These are phyloP conservation scores for Litoditis marina DNA, from an alignment of 2,888 invertebrate genomes.

Conservation along the genomic window DNA sequence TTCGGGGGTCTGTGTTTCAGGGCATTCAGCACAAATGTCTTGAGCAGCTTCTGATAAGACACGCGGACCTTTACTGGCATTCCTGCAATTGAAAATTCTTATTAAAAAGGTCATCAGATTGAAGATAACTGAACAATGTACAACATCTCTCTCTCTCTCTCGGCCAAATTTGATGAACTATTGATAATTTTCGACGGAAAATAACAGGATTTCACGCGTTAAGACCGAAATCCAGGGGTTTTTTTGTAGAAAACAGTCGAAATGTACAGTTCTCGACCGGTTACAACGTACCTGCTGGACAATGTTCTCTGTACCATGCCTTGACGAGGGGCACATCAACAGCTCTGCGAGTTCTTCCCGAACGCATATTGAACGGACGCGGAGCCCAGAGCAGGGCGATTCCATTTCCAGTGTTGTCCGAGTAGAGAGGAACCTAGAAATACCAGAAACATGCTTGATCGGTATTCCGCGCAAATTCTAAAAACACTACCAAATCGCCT, in stretches of 20 bases:
- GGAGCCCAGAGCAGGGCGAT: conserved; percentile 73
- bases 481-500: no score
- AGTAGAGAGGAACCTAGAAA: conserved; percentile 89
- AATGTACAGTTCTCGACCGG: no score
- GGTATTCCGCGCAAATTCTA: no score
- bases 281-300: conserved; percentile 62
- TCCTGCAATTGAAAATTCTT: conserved; percentile 24
- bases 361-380: conserved; percentile 91
- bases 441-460: background rate
- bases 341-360: conserved; percentile 82
- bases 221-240: background rate
- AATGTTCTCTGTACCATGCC: conserved; percentile 74
- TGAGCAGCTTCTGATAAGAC: conserved; percentile 95
- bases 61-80: conserved; percentile 94
- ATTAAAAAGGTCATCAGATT: no score
- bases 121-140: background rate
- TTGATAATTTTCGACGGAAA: no score
- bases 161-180: no score
- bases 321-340: conserved; percentile 96
- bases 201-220: no score
- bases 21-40: conserved; percentile 96
- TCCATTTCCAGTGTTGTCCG: conserved; percentile 95
- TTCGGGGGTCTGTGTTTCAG: conserved; percentile 95
- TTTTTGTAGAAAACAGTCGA: no score
- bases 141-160: no score